Evolutionary conservation across 2,797 vertebrate species (phyloP).

Genomic region (Cynopterus sphinx): DNA sequence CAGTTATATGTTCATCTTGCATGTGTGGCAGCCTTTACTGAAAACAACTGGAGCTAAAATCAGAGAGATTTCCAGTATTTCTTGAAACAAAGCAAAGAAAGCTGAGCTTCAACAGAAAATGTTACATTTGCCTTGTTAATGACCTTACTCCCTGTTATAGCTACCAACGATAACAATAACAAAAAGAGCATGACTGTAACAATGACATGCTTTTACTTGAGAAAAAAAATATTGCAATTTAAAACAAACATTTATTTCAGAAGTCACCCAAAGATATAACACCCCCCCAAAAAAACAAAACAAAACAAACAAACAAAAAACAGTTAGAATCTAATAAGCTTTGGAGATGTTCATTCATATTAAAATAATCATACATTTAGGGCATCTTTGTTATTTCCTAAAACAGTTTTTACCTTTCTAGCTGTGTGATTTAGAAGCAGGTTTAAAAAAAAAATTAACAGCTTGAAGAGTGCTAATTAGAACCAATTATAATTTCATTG

Average conservation of each 20-base stretch:
- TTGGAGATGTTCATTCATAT: background rate
- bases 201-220: background rate
- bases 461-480: slow-evolving; percentile 65
- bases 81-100: slow-evolving; percentile 39
- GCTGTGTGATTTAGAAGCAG: background rate
- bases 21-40: background rate
- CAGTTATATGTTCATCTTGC: background rate
- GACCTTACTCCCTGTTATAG: background rate
- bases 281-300: background rate
- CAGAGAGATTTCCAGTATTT: slow-evolving; percentile 26
- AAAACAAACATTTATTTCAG: slow-evolving; percentile 35
- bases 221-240: background rate
- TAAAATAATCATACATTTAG: background rate
- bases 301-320: background rate
- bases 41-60: background rate
- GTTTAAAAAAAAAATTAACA: slow-evolving; percentile 53
- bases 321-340: slow-evolving; percentile 7
- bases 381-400: slow-evolving; percentile 35
- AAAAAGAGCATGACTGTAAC: slow-evolving; percentile 1
- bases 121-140: slow-evolving; percentile 53
- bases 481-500: slow-evolving; percentile 67
- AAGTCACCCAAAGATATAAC: background rate
- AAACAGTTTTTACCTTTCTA: slow-evolving; percentile 26
- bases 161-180: slow-evolving; percentile 26
- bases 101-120: background rate